Evolutionary conservation across 2,888 invertebrate species (phyloP).

Genomic region (Cecidostiba fungosa): DNA sequence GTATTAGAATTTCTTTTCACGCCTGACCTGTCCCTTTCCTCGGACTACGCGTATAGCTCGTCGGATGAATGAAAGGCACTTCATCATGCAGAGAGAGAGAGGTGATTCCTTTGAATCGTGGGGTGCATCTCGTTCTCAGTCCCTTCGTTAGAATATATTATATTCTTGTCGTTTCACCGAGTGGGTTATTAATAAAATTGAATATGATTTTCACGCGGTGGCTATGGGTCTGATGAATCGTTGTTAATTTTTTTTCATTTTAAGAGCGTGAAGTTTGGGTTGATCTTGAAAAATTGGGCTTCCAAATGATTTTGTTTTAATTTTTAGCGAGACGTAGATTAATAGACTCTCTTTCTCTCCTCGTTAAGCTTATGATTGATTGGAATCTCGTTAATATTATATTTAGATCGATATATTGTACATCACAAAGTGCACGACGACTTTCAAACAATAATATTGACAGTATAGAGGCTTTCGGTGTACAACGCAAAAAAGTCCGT

Average conservation of each 20-base stretch:
- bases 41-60: not conserved
- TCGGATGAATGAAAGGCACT: slow-evolving; percentile 55
- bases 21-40: slow-evolving; percentile 29
- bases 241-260: not conserved
- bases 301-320: not conserved
- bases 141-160: not conserved
- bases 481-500: not conserved
- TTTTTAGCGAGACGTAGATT: not conserved
- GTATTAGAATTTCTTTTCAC: slow-evolving; percentile 27
- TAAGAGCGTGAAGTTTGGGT: not conserved
- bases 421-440: too few relatives aligned
- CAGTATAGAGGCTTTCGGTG: not conserved
- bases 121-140: slow-evolving; percentile 9
- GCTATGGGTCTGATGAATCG: not conserved
- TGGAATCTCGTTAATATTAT: not conserved
- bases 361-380: slow-evolving; percentile 6
- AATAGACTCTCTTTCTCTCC: not conserved
- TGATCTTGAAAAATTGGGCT: not conserved
- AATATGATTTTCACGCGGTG: slow-evolving; percentile 25
- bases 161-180: not conserved
- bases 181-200: slow-evolving; percentile 49
- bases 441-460: not conserved
- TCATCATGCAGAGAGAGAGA: slow-evolving; percentile 45
- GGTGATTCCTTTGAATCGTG: slow-evolving; percentile 51
- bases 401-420: too few relatives aligned